Base-by-base conservation (phyloP, 2,888 invertebrate genomes). In the Hirtodrosophila cameraria region DNA sequence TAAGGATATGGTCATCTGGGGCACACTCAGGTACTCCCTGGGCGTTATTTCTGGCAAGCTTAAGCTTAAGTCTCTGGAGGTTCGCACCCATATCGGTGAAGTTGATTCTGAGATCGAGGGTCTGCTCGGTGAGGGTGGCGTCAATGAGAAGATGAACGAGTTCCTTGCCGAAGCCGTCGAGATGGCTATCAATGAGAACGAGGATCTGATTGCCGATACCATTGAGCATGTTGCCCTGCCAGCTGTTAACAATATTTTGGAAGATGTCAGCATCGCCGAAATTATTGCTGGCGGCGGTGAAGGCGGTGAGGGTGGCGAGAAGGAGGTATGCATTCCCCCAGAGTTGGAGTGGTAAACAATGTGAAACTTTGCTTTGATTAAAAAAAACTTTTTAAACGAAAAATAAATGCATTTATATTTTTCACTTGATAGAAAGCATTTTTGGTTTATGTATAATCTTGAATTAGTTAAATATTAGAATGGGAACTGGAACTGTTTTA, bases 61-160 rank as follows among this genome's bases (percentile, higher is more conserved):
- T 49, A 87, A 79, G 59, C 39, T 90, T 12, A 89, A 88, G 66
- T 54, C 79, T 27, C 57, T 89, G 58, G 79, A 86, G 12, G 68
- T 87, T 33, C 86, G 86, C 50, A 76, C 84, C 3, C 80, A 75
- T 13, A 43, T 90, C 58, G 89, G 87, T 12, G 85, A 86, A 41
- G 86, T 87, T 13, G 84, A 85, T 0, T 89, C 89, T 4, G 67
- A 89, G 0, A 89, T 90, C 53, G 76, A 82, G 20, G 90, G 90
- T 38, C 48, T 90, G 8, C 58, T 90, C 30, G 90, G 90, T 28
- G 59, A 87, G 11, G 89, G 89, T 16, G 30, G 8, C 11, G 36
- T 89, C 48, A 89, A 90, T 18, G 63, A 73, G 42, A 85, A 79
- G 49, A 57, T 89, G 81, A 90, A 90, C 62, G 77, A 71, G 2